A percentile compares a stretch with the other conserved stretches of the same genome.
phyloP scores from a whole-genome alignment of 2,113 vertebrate species.

The Kryptolebias marmoratus region DNA sequence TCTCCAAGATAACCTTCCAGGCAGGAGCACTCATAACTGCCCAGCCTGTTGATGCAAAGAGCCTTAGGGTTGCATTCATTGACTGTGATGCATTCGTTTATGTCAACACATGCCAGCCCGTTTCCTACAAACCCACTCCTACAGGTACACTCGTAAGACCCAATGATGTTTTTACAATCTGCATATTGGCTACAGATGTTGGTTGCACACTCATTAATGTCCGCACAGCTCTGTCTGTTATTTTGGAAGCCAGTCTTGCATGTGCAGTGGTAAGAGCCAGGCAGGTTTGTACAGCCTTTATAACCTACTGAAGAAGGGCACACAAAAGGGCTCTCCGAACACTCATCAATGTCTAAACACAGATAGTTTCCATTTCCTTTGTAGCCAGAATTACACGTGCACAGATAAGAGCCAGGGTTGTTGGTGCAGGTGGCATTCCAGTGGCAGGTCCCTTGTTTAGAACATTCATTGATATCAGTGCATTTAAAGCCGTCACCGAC shows the following conservation, averaged over 20 bases:
- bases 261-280: constrained; percentile 78
- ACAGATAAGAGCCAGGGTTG: constrained; percentile 81
- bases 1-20: constrained; percentile 75
- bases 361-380: constrained; percentile 87
- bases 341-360: constrained; percentile 85
- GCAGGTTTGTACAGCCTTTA: constrained; percentile 81
- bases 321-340: constrained; percentile 75
- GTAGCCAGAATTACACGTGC: constrained; percentile 82
- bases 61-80: constrained; percentile 77
- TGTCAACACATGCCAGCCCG: constrained; percentile 79
- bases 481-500: constrained; percentile 79
- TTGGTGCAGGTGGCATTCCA: constrained; percentile 87
- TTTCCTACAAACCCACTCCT: constrained; percentile 79
- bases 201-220: constrained; percentile 80
- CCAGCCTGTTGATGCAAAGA: constrained; percentile 79
- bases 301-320: constrained; percentile 78
- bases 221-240: constrained; percentile 77
- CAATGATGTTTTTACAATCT: constrained; percentile 75
- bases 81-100: constrained; percentile 79
- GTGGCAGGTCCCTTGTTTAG: constrained; percentile 71
- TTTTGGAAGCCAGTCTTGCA: constrained; percentile 80
- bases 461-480: constrained; percentile 79
- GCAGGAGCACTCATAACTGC: constrained; percentile 81
- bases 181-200: constrained; percentile 78
- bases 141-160: constrained; percentile 80